A percentile compares a stretch with the other conserved stretches of the same genome.
phyloP scores from a whole-genome alignment of 2,113 vertebrate genomes.

The Prunella fulvescens region DNA sequence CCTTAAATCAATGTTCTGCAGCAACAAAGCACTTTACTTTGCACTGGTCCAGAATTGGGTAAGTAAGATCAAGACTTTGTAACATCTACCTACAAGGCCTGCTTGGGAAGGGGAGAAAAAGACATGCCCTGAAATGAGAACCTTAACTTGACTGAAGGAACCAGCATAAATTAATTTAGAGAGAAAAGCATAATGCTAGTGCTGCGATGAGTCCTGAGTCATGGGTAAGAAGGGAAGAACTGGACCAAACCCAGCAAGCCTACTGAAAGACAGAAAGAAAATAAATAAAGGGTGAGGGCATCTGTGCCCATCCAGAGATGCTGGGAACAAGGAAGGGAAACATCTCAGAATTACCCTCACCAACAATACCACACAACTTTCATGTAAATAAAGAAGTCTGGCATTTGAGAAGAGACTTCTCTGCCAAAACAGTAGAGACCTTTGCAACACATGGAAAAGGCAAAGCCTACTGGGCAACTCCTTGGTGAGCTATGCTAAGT shows the following conservation, averaged over 20 bases:
- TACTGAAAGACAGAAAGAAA: background rate
- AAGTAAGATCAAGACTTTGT: background rate
- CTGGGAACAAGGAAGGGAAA: background rate
- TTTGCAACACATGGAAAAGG: background rate
- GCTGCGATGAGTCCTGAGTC: background rate
- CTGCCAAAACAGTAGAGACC: background rate
- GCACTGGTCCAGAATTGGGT: background rate
- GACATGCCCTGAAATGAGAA: background rate
- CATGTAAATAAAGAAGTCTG: background rate
- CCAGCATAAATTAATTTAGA: background rate
- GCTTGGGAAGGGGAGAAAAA: background rate
- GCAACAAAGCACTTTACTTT: background rate
- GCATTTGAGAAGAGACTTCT: background rate
- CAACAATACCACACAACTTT: background rate
- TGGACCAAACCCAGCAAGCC: background rate
- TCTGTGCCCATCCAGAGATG: background rate
- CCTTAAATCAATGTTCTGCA: background rate
- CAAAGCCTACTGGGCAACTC: background rate
- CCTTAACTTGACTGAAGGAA: background rate
- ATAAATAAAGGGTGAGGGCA: background rate
- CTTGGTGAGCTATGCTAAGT: background rate
- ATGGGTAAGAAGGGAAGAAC: background rate
- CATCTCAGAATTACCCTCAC: background rate
- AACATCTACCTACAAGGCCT: background rate
- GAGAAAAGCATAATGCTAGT: background rate